phyloP scores from a whole-genome alignment of 2,888 invertebrate genomes.

The Homarus gammarus region DNA sequence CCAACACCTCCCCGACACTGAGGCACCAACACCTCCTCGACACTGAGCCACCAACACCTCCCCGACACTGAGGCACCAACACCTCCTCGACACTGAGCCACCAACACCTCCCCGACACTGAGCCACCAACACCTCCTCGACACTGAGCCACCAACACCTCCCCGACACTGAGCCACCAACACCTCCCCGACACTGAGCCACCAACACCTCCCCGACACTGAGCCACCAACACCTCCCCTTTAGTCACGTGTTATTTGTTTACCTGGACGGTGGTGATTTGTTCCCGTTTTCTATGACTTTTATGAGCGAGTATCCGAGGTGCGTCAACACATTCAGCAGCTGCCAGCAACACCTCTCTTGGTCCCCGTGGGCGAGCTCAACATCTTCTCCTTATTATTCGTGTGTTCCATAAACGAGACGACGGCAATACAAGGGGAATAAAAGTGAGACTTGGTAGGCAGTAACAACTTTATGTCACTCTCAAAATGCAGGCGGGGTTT shows the following conservation, averaged over 20 bases:
- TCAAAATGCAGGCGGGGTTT: constrained; percentile 49
- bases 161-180: not conserved
- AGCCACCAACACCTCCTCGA: too few relatives aligned
- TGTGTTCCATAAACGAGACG: constrained; percentile 50
- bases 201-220: not conserved
- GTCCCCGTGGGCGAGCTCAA: not conserved
- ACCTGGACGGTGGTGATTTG: constrained; percentile 8
- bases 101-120: too few relatives aligned
- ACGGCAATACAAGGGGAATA: constrained; percentile 43
- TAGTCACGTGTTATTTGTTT: not conserved
- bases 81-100: too few relatives aligned
- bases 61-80: too few relatives aligned
- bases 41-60: too few relatives aligned
- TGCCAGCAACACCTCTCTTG: not conserved
- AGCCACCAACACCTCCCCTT: not conserved
- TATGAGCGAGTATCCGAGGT: not conserved
- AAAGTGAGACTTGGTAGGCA: constrained; percentile 40
- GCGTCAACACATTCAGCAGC: constrained; percentile 21
- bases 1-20: too few relatives aligned
- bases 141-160: not conserved
- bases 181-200: not conserved
- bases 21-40: too few relatives aligned
- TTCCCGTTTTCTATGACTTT: constrained; percentile 41
- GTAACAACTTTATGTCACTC: constrained; percentile 64
- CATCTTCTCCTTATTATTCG: constrained; percentile 25